Evolutionary conservation across 2,113 vertebrate genomes (phyloP), one percentile per base, ranked within the genome.

Genomic region (Corvus hawaiiensis): DNA sequence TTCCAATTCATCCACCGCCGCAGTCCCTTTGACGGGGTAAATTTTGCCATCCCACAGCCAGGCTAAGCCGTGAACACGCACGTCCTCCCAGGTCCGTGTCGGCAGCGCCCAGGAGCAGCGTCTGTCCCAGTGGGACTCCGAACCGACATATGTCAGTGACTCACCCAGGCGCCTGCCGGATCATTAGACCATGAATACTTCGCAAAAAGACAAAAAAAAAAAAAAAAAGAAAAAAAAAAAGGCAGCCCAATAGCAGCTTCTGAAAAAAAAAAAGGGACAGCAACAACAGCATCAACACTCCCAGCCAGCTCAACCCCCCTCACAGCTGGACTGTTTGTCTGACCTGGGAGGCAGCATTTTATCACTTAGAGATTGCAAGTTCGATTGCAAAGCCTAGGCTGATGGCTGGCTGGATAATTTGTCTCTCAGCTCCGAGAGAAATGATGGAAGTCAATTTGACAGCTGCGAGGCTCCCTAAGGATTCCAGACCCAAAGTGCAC

Each of bases 361-460:
- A 93, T 94, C 97, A 87, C 95, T 96, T 83, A 3, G 90, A 96
- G 97, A 96, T 93, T 58, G 89, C 95, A 68, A 92, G 95, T 97
- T 97, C 59, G 93, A 96, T 96, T 87, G 79, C 88, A 33, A 51
- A 96, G 95, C 91, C 97, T 87, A 20, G 93, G 46, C 96, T 93
- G 96, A 90, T 94, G 97, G 97, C 97, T 96, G 93, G 95, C 88
- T 92, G 95, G 96, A 63, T 97, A 95, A 97, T 97, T 97, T 96
- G 95, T 97, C 95, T 97, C 97, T 97, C 90, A 19, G 96, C 96
- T 97, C 73, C 0, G 46, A 89, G 84, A 97, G 96, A 90, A 93
- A 94, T 91, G 97, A 97, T 97, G 97, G 97, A 97, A 97, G 97
- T 97, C 97, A 94, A 96, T 97, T 89, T 97, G 97, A 97, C 97